Evolutionary conservation across 1,140 invertebrate species (phyloP).

Genomic region (Zaprionus davidi): DNA sequence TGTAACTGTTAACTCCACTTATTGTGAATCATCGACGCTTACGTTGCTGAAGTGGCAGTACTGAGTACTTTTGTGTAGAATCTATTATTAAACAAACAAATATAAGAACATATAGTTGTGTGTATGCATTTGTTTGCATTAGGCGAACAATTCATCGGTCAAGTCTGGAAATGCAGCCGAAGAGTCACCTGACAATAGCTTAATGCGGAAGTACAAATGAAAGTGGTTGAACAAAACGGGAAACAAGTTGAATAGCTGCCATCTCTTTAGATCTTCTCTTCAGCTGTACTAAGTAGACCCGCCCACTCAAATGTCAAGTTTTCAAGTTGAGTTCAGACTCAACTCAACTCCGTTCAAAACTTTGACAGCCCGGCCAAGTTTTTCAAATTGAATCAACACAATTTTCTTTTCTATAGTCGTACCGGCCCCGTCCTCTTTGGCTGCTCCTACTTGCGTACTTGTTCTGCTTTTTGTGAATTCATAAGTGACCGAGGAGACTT

Average conservation of each 20-base stretch:
- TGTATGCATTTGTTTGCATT: not conserved
- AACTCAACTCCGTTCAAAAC: constrained; percentile 43
- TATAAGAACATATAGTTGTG: constrained; percentile 57
- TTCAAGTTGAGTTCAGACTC: constrained; percentile 17
- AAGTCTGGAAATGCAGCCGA: constrained; percentile 44
- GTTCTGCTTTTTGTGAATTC: constrained; percentile 44
- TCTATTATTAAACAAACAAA: constrained; percentile 77
- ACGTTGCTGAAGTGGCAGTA: constrained; percentile 24
- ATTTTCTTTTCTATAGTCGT: constrained; percentile 63
- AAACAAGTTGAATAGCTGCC: constrained; percentile 63
- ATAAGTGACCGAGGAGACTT: constrained; percentile 56
- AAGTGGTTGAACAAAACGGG: constrained; percentile 35
- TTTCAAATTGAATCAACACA: constrained; percentile 79
- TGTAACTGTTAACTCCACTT: constrained; percentile 83
- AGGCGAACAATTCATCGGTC: constrained; percentile 46
- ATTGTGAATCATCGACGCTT: constrained; percentile 76
- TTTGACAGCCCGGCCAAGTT: constrained; percentile 52
- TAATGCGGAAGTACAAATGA: constrained; percentile 37
- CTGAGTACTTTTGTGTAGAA: constrained; percentile 65
- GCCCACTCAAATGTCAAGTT: constrained; percentile 28
- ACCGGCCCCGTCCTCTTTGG: constrained; percentile 13
- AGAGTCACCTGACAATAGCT: constrained; percentile 33
- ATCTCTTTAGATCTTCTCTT: constrained; percentile 3
- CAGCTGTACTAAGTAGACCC: constrained; percentile 21
- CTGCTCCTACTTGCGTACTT: constrained; percentile 4